These are phyloP conservation scores for Quiscalus mexicanus DNA, from an alignment of 2,113 vertebrate species.

Conservation along the genomic window DNA sequence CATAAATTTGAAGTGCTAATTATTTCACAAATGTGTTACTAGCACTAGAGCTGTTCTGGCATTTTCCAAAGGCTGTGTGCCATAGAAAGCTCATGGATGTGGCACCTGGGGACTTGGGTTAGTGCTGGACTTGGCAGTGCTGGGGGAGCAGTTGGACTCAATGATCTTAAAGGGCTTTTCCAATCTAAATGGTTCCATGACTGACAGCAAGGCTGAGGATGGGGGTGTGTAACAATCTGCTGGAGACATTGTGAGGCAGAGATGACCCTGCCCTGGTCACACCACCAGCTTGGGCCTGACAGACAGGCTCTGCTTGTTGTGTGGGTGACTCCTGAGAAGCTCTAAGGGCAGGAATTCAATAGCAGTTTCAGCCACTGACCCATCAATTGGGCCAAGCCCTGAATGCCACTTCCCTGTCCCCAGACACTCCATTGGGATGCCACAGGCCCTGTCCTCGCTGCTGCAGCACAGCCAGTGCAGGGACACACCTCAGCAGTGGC, in stretches of 20 bases:
- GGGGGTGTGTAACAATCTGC: fast-evolving
- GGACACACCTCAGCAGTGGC: background rate
- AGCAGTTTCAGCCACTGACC: background rate
- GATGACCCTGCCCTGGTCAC: background rate
- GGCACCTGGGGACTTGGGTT: background rate
- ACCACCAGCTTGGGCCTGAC: background rate
- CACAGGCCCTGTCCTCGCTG: background rate
- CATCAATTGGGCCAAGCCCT: background rate
- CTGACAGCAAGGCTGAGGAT: background rate
- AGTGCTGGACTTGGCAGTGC: background rate
- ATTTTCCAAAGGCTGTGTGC: background rate
- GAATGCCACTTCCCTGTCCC: background rate
- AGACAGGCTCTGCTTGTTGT: background rate
- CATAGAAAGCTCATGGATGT: background rate
- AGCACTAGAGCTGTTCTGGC: background rate
- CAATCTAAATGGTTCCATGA: background rate
- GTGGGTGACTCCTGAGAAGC: background rate
- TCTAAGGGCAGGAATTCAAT: background rate
- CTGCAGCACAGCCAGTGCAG: background rate
- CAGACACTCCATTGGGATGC: background rate
- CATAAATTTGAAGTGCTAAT: background rate
- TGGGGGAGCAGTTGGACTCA: background rate
- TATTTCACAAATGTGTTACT: background rate
- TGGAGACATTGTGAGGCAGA: background rate
- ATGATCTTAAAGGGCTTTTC: background rate